Evolutionary conservation across 2,888 invertebrate genomes (phyloP), one percentile per base, ranked within the genome.

Genomic region (Eudemis profundana): DNA sequence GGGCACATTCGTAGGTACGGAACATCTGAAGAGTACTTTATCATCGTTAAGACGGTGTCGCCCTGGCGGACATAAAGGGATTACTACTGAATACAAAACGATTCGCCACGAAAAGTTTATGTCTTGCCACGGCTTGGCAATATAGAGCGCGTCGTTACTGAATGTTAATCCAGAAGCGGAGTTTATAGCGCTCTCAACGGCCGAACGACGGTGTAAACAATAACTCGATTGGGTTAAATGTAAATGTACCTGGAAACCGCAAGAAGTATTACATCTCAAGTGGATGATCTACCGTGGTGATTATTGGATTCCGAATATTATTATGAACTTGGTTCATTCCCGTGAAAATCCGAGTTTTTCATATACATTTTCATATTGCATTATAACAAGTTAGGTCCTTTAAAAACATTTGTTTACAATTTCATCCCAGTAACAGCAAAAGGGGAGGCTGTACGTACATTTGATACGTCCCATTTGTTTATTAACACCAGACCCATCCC

Each of bases 61-160:
- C 66, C 61, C 63, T 61, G 19, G 67, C 51, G 67, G 67, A 69
- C 66, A 54, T 66, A 63, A 61, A 64, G 70, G 67, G 66, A 65
- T 65, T 65, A 65, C 65, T 65, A 65, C 65, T 65, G 65, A 65
- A 65, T 65, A 60, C 65, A 65, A 53, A 65, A 65, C 59, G 59
- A 65, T 65, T 65, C 65, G 50, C 65, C n/a, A 21, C 59, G 65
- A 65, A 65, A 65, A 65, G 51, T 65, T 65, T 65, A 64, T 57
- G 65, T 65, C 51, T 50, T 54, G 49, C 50, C 59, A 27, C 65
- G 46, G 53, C 33, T 27, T 21, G 44, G 36, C 14, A 14, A 49
- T 44, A 59, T 38, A 44, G 54, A 56, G 27, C 29, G 50, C 8
- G 57, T 23, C 51, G 59, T 50, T 51, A 46, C 59, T 60, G 46